Conservation (phyloP, 2,113 vertebrate species). For the Arizona elegans region DNA sequence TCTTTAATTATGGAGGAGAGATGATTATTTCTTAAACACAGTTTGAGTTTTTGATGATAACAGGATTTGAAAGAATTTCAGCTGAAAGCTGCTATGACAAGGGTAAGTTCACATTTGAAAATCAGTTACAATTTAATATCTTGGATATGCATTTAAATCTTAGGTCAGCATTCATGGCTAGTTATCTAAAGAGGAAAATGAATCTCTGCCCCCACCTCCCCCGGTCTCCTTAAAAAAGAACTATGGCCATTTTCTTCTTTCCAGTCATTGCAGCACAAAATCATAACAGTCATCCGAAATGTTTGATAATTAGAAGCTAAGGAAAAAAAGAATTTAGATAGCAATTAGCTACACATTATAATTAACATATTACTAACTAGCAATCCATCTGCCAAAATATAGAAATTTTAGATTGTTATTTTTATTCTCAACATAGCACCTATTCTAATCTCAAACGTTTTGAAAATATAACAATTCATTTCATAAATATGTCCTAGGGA, state of each 20-base stretch:
- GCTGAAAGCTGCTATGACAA: not conserved
- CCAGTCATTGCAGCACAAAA: slow-evolving; percentile 34
- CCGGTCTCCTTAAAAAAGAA: slow-evolving; percentile 14
- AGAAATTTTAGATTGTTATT: not conserved
- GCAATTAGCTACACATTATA: slow-evolving; percentile 26
- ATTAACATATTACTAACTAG: slow-evolving; percentile 28
- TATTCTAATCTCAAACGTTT: not conserved
- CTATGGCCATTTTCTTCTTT: slow-evolving; percentile 29
- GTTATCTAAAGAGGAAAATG: not conserved
- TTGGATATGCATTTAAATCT: not conserved
- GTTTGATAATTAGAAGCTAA: not conserved
- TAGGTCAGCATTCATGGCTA: not conserved
- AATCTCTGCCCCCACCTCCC: not conserved
- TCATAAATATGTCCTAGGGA: not conserved
- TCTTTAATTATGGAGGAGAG: not conserved
- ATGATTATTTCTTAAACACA: not conserved
- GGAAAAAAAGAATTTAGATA: slow-evolving; percentile 31
- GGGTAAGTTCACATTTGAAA: not conserved
- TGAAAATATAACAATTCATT: not conserved
- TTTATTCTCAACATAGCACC: not conserved
- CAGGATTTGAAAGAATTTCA: not conserved
- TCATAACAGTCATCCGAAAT: slow-evolving; percentile 19
- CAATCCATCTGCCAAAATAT: not conserved
- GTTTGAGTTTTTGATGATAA: not conserved
- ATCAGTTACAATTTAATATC: not conserved